These are phyloP conservation scores for Champsocephalus esox DNA, from an alignment of 2,797 vertebrate genomes.

Conservation along the genomic window DNA sequence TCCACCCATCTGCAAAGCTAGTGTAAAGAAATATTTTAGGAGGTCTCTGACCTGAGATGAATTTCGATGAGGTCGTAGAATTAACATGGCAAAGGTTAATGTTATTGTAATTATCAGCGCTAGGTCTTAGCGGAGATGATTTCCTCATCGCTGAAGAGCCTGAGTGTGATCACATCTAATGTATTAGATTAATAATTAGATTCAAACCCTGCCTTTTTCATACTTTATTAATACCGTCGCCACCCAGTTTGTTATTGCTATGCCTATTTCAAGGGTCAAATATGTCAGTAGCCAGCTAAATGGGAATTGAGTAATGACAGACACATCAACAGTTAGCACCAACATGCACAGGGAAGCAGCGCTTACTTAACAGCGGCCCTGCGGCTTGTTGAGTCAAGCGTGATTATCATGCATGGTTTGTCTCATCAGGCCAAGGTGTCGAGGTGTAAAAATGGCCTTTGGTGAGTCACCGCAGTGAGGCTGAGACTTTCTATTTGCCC, in stretches of 20 bases:
- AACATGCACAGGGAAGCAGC: constrained; percentile 31
- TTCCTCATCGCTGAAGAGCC: constrained; percentile 79
- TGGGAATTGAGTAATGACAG: constrained; percentile 68
- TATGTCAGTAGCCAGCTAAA: constrained; percentile 71
- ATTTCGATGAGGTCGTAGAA: constrained; percentile 73
- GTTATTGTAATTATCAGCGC: constrained; percentile 85
- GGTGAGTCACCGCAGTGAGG: constrained; percentile 68
- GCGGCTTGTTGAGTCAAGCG: constrained; percentile 72
- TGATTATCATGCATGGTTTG: constrained; percentile 79
- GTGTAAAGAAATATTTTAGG: constrained; percentile 58
- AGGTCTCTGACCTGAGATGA: constrained; percentile 70
- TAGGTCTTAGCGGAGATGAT: constrained; percentile 73
- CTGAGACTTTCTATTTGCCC: constrained; percentile 59
- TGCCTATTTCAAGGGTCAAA: constrained; percentile 80
- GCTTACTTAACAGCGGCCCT: constrained; percentile 61
- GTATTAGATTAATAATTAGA: constrained; percentile 85
- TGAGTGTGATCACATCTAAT: constrained; percentile 83
- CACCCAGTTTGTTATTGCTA: constrained; percentile 76
- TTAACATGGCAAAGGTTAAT: constrained; percentile 86
- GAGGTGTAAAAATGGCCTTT: constrained; percentile 79
- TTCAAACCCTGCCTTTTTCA: constrained; percentile 78
- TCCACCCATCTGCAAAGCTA: constrained; percentile 44
- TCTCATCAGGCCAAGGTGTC: constrained; percentile 73
- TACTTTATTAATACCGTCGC: constrained; percentile 79
- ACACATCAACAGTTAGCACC: constrained; percentile 41